These are phyloP conservation scores for Salvelinus namaycush DNA, from an alignment of 2,113 vertebrate genomes.

Conservation along the genomic window DNA sequence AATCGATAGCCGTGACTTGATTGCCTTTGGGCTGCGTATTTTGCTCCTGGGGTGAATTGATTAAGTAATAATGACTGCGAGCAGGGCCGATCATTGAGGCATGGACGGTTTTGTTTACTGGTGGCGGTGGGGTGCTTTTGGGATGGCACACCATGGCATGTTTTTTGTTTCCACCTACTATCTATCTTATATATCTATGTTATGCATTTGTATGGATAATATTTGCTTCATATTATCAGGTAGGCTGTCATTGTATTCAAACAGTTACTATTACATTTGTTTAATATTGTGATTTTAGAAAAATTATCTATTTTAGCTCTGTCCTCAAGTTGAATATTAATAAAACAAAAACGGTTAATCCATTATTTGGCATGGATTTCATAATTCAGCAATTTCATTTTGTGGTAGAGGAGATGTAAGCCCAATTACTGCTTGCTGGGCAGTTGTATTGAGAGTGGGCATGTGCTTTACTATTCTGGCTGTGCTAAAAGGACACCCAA, in stretches of 20 bases:
- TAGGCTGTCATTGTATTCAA: not conserved
- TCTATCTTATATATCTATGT: too few relatives aligned
- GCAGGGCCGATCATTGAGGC: slow-evolving; percentile 80
- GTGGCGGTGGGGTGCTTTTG: slow-evolving; percentile 23
- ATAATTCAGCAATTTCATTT: not conserved
- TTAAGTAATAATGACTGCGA: slow-evolving; percentile 91
- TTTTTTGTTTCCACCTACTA: too few relatives aligned
- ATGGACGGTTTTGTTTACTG: slow-evolving; percentile 71
- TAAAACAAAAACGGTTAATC: too few relatives aligned
- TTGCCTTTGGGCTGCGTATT: slow-evolving; percentile 80
- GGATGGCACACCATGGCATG: not conserved
- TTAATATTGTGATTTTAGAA: not conserved
- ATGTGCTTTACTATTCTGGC: slow-evolving; percentile 22
- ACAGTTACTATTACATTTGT: not conserved
- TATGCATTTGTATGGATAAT: not conserved
- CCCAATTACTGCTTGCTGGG: slow-evolving; percentile 8
- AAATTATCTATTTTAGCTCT: not conserved
- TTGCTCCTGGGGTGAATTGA: slow-evolving; percentile 86
- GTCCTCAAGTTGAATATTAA: too few relatives aligned
- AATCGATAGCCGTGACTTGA: slow-evolving; percentile 81
- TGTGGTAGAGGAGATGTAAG: not conserved
- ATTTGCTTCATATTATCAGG: not conserved
- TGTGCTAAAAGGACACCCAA: slow-evolving; percentile 29
- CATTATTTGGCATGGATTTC: not conserved
- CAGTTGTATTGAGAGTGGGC: not conserved